Evolutionary conservation across 2,888 invertebrate species (phyloP), one percentile per base, ranked within the genome.

Genomic region (Thereva unica): DNA sequence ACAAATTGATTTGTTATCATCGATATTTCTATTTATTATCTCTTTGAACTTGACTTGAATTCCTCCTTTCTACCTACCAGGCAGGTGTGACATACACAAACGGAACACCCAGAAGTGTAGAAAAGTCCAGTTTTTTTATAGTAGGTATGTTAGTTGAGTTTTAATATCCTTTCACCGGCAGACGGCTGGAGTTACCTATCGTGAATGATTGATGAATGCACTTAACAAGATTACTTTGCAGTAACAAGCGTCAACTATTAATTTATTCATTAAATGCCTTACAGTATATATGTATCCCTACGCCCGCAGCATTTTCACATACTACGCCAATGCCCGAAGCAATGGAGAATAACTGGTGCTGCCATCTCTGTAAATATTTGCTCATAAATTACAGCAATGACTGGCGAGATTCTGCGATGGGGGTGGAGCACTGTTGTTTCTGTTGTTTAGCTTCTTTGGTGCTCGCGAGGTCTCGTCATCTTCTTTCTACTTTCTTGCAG

Each of bases 161-260:
- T 53, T 8, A 8, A 6, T 50, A 23, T 50, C 23, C 8, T 50
- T 50, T 10, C 23, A 50, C 50, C 23, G 50, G 50, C 35, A 23
- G 12, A 7, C 6, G 5, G 5, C 23, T 23, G 23, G 23, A 23
- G 34, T 7, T 7, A 50, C 5, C 50, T 35, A 10, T 35, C 50
- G 6, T 69, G 54, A 66, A 69, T 69, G 69, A 69, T 69, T 69
- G 66, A 69, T 69, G 69, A 67, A 69, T 69, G 69, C 69, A 69
- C 69, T 69, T 67, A 69, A 66, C 55, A 53, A 67, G 69, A 69
- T 69, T 69, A 67, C 66, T 67, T 42, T 64, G 67, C 67, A 68
- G 52, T 41, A 55, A 55, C 41, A 38, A 67, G 56, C 65, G 56
- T 53, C 45, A 67, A 67, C 53, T 69, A 65, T 64, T 69, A 67